Evolutionary conservation across 2,797 vertebrate species (phyloP).

Genomic region (Balearica regulorum): DNA sequence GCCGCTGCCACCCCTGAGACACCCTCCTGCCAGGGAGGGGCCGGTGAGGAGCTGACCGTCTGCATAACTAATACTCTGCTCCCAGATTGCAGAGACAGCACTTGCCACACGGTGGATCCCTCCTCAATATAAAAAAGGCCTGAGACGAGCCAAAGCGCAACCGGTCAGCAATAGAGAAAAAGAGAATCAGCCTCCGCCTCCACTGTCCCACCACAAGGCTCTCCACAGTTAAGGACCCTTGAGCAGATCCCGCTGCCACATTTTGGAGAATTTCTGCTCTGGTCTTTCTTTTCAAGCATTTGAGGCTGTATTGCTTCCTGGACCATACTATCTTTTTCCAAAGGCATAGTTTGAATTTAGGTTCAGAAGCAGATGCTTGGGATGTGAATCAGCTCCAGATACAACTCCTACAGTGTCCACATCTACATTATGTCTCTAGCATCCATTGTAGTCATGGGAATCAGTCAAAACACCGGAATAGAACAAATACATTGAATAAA

Average conservation of each 20-base stretch:
- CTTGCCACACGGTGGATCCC: neutral
- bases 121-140: neutral
- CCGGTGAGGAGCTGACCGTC: neutral
- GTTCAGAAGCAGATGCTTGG: neutral
- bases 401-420: neutral
- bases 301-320: neutral
- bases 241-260: neutral
- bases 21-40: neutral
- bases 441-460: accelerated
- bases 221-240: neutral
- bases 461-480: neutral
- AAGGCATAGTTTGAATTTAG: neutral
- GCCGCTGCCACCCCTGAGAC: neutral
- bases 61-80: neutral
- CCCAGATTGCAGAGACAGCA: neutral
- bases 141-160: neutral
- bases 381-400: neutral
- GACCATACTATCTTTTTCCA: neutral
- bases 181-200: neutral
- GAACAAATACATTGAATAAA: neutral
- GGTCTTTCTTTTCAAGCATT: neutral
- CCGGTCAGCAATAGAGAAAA: neutral
- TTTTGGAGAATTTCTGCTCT: neutral
- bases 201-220: neutral
- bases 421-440: neutral